Conservation (phyloP, 2,113 vertebrate genomes). For the Taxidea taxus region DNA sequence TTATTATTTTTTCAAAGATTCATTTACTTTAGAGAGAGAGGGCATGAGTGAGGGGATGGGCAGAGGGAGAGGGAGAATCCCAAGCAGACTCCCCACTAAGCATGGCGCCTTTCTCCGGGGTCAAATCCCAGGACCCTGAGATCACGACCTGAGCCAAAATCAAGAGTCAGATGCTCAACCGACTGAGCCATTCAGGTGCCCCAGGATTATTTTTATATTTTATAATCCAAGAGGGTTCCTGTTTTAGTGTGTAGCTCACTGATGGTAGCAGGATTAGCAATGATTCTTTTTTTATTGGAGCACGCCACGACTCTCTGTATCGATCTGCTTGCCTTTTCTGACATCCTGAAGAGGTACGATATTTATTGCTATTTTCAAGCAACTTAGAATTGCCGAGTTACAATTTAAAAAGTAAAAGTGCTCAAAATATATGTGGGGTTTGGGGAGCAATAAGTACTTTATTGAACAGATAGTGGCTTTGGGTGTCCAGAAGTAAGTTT, state of each 20-base stretch:
- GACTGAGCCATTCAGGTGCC: background rate
- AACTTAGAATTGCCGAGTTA: no score
- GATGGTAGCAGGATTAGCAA: background rate
- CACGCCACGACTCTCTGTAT: rapidly evolving
- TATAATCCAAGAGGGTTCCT: rapidly evolving
- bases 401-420: background rate
- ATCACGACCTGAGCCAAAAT: background rate
- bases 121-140: no score
- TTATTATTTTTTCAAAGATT: background rate
- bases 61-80: background rate
- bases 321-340: background rate
- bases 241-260: background rate
- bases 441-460: background rate
- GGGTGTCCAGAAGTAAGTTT: background rate
- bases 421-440: background rate
- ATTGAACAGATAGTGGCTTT: background rate
- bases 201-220: background rate
- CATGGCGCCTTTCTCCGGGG: rapidly evolving
- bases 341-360: rapidly evolving
- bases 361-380: background rate
- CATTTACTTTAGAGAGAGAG: background rate
- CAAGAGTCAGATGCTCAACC: background rate
- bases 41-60: background rate
- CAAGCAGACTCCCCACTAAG: background rate
- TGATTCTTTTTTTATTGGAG: background rate